Base-by-base conservation (phyloP, 1,140 invertebrate species). In the Pseudomyrmex gracilis region DNA sequence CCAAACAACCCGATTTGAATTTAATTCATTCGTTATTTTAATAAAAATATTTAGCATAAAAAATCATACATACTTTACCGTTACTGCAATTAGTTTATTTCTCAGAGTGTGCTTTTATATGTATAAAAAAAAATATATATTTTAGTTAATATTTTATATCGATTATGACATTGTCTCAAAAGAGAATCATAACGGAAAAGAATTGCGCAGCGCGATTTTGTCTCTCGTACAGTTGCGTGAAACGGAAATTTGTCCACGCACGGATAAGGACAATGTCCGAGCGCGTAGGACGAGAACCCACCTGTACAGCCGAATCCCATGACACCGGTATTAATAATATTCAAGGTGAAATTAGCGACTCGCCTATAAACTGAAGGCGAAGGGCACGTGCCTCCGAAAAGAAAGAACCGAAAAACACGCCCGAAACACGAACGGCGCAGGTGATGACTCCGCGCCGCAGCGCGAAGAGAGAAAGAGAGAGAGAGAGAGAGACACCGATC, bases 261-360 rank as follows among this genome's bases (percentile, higher is more conserved):
- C 45, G 34, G 5, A 5, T 5, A 34, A 51, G 68, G 47, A 73
- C 24, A 51, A 49, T 61, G 47, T 63, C 24, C 71, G 8, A 47
- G 45, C 13, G 47, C 60, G 51, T 10, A 58, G 3, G 22, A 55
- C 49, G 49, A 20, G 17, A 17, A 34, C 34, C 83, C 86, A 88
- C 55, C 73, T 88, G 83, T 73, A 83, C 13, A 57, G 57, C n/a
- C 55, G 17, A 15, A 1, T 53, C 71, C 53, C 45, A 61, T 57
- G 64, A 73, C 45, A 82, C 58, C 60, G 70, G 82, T 84, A 86
- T 90, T 88, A 91, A 90, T 89, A 89, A 91, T 86, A 89, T 90
- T 89, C 90, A 88, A 85, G 63, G 68, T 82, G 82, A 84, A 90
- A 87, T 87, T 90, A 90, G 77, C 80, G 49, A 43, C 51, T 63